These are phyloP conservation scores for Boloria euphrosyne DNA, from an alignment of 2,888 invertebrate species.

Conservation along the genomic window DNA sequence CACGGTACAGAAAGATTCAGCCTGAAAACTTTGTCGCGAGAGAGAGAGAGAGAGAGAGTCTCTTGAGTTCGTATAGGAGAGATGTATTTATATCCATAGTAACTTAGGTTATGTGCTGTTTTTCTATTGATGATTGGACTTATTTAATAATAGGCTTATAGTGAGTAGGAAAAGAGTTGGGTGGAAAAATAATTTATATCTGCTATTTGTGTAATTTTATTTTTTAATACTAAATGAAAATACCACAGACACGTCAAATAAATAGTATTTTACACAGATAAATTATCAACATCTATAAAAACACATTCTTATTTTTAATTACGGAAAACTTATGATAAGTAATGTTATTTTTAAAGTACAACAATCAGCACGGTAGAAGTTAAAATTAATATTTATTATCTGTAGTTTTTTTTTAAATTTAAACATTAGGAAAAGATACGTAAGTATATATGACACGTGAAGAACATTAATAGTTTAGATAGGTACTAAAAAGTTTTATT, in stretches of 20 bases:
- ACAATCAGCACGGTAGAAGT: background rate
- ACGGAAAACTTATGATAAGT: background rate
- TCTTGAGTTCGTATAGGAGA: too few species aligned
- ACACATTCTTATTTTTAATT: constrained; percentile 4
- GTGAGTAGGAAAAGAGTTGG: background rate
- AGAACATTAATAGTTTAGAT: too few species aligned
- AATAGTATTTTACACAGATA: constrained; percentile 20
- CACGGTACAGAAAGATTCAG: too few species aligned
- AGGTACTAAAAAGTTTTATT: too few species aligned
- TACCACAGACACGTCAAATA: constrained; percentile 37
- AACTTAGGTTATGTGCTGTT: too few species aligned
- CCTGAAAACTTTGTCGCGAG: too few species aligned
- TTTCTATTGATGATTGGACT: too few species aligned
- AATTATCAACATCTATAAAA: constrained; percentile 20
- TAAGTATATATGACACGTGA: too few species aligned
- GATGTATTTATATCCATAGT: too few species aligned
- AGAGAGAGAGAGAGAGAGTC: too few species aligned
- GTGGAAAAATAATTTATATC: background rate
- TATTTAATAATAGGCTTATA: background rate
- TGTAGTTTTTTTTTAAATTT: background rate
- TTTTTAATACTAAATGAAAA: constrained; percentile 29
- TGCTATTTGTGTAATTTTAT: constrained; percentile 15
- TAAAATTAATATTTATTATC: background rate
- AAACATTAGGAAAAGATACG: too few species aligned
- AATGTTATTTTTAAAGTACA: background rate